These are phyloP conservation scores for Epinotia ramella DNA, from an alignment of 2,888 invertebrate genomes.

Conservation along the genomic window DNA sequence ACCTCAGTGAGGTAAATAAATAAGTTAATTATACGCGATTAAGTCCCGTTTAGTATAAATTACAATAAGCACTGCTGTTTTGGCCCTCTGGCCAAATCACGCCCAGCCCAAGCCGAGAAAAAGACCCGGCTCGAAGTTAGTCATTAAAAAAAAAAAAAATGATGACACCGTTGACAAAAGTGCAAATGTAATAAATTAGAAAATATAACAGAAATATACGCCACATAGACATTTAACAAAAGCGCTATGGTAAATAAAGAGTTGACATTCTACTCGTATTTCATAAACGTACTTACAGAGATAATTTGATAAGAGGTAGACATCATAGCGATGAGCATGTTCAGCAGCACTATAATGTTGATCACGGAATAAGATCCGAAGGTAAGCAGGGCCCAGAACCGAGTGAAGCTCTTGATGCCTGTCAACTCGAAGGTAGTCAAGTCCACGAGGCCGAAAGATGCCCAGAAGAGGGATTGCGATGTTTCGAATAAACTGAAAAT, in stretches of 20 bases:
- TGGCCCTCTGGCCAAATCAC: no score
- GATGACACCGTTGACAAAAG: no score
- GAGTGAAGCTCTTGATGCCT: conserved; percentile 97
- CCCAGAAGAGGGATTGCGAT: conserved; percentile 99
- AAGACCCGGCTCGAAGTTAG: no score
- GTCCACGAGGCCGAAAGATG: conserved; percentile 98
- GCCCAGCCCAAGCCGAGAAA: no score
- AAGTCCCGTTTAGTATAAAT: no score
- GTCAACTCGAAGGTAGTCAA: conserved; percentile 96
- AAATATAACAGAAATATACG: not conserved
- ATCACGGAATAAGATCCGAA: conserved; percentile 99
- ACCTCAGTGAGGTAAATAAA: no score
- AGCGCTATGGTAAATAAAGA: not conserved
- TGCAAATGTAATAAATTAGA: not conserved
- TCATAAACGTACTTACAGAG: conserved; percentile 88
- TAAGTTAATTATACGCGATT: no score
- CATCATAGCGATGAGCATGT: conserved; percentile 99
- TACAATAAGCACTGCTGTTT: no score
- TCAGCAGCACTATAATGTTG: conserved; percentile 97
- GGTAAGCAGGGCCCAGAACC: conserved; percentile 98
- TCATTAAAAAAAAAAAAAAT: no score
- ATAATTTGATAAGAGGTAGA: conserved; percentile 99
- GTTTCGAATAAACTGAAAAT: conserved; percentile 96
- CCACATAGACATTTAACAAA: not conserved
- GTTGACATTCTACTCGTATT: not conserved